Base-by-base conservation (phyloP, 2,888 invertebrate species). In the Ormyrus pomaceus region DNA sequence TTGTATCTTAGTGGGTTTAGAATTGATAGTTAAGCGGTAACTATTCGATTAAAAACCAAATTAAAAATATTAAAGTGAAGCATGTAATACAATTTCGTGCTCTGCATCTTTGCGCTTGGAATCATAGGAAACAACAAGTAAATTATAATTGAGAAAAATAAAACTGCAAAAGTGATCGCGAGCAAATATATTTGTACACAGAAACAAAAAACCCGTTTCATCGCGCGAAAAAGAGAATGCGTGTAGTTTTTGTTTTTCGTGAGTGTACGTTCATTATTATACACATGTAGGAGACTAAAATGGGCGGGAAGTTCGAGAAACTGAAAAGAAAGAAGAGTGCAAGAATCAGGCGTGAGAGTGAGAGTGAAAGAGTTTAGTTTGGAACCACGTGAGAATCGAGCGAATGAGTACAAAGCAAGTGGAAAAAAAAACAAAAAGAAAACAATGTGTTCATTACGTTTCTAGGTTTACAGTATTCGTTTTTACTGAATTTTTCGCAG, bases 391-490 rank as follows among this genome's bases (percentile, higher is more conserved):
- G 19, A 19, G 65, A n/a, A 19, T 8, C 9, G n/a, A 48, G 51
- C 51, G 65, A 19, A 6, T 46, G 6, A 8, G 0, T 10, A 74
- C 50, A 77, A 71, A 66, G 56, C 71, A 81, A 58, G 68, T 50
- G 62, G 64, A 80, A 62, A 82, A 50, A 66, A 79, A 79, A 80
- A 81, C 69, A 61, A 83, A 82, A 80, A 82, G 83, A 82, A 87
- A 85, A 86, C 83, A 86, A 87, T 88, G 88, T 89, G 89, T 89
- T 89, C 89, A 89, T 87, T 88, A 88, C 84, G 86, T 85, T 87
- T 86, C 84, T 88, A 88, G 87, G 84, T 86, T 19, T 87, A 87
- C 88, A 89, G 89, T 89, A 89, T 89, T 89, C 86, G 85, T 86
- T 87, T 87, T 82, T 83, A 86, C 71, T 64, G 76, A 83, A 83